phyloP scores from a whole-genome alignment of 2,797 vertebrate species.

The Lagodon rhomboides region DNA sequence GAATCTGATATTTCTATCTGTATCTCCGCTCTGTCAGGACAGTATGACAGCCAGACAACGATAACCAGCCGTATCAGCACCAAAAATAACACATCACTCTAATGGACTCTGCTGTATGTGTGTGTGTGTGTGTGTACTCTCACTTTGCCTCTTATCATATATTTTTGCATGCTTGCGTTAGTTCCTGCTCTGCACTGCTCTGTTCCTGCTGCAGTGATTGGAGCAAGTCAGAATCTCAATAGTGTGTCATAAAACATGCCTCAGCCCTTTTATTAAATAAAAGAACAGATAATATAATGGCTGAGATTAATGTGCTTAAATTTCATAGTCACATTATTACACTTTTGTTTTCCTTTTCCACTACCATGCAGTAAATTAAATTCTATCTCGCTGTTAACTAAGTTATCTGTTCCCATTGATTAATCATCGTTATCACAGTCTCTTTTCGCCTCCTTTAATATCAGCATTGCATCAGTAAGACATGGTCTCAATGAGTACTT shows the following conservation, averaged over 20 bases:
- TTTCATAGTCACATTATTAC: constrained; percentile 58
- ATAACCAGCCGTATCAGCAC: constrained; percentile 63
- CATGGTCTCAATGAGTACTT: background rate
- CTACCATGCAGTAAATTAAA: constrained; percentile 26
- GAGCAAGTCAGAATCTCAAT: background rate
- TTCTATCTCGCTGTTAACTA: constrained; percentile 26
- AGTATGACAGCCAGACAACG: constrained; percentile 57
- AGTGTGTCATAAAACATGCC: background rate
- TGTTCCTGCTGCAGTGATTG: background rate
- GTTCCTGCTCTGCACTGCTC: background rate
- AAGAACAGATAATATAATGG: constrained; percentile 3
- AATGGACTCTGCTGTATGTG: constrained; percentile 33
- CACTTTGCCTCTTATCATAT: background rate
- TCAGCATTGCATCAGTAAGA: constrained; percentile 6
- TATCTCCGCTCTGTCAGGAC: constrained; percentile 56
- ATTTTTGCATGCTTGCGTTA: background rate
- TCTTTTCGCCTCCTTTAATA: constrained; percentile 37
- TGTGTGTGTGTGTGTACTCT: constrained; percentile 11
- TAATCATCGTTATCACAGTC: constrained; percentile 9
- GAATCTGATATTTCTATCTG: constrained; percentile 56
- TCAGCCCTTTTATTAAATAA: constrained; percentile 32
- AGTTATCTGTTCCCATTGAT: constrained; percentile 49
- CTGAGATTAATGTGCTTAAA: constrained; percentile 34
- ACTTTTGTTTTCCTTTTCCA: constrained; percentile 45
- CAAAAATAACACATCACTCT: constrained; percentile 47